Base-by-base conservation (phyloP, 2,113 vertebrate species). In the Pterophyllum scalare region DNA sequence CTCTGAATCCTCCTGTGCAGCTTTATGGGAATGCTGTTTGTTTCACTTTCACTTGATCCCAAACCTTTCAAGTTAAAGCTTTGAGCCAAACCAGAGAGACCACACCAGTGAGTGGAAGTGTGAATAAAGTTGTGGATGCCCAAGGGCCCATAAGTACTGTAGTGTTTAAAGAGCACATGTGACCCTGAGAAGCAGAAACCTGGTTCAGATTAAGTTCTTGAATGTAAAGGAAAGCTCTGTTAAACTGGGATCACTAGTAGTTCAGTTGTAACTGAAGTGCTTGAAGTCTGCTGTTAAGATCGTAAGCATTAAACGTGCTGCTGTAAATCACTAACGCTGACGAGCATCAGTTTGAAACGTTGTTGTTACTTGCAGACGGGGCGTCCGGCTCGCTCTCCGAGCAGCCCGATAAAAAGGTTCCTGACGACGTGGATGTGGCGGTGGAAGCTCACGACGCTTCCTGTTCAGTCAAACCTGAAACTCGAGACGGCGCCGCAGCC, bases 351-450 rank as follows among this genome's bases (percentile, higher is more conserved):
- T 28, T 67, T 12, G 13, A 72, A 5, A 14, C 28, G 2, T 10
- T 86, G 82, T 82, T 79, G 46, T 59, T 35, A 56, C 83, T 79
- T 84, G 6, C 80, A 94, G 94, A 38, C 22, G 59, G 3, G 20
- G 12, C 26, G 1, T 67, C 83, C 59, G 76, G 60, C 28, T 52
- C 75, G 26, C 77, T 8, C 49, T 12, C 84, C 4, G 81, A 86
- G 59, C 80, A 31, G 24, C 80, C 56, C 2, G 49, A 58, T 46
- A 76, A 83, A 77, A 7, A 7, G 3, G 19, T 58, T 40, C 46
- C 72, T 2, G 88, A 85, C 4, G 84, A 85, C 6, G 13, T 70
- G 1, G 87, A 91, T 61, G 88, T 92, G 80, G 81, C 75, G 3
- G 84, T 72, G 5, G 92, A 93, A 5, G 82, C 83, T 75, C 38